Base-by-base conservation (phyloP, 2,888 invertebrate genomes). In the Cheilosia variabilis region DNA sequence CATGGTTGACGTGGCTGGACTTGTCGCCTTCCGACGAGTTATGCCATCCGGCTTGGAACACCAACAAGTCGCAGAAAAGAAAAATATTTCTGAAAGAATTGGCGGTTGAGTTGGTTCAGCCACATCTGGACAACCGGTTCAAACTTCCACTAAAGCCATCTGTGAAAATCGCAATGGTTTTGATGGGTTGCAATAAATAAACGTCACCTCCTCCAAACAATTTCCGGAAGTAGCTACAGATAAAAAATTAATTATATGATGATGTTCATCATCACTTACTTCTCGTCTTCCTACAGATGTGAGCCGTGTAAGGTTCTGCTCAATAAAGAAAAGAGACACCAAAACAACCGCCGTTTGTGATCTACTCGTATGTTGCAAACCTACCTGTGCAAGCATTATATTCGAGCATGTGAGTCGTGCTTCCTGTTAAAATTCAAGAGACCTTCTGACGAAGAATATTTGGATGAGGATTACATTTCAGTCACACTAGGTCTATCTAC, bases 221-320 rank as follows among this genome's bases (percentile, higher is more conserved):
- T 24, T 24, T 24, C 24, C 24, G 4, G 24, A 24, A 24, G 24
- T 24, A 24, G 2, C 2, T 2, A 0, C 2, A 24, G n/a, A n/a
- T n/a, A 24, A 24, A 4, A 24, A 24, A 24, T 2, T 24, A 3
- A 24, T 24, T 24, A 24, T 24, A 24, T 24, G 24, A 24, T 24
- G 24, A 24, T 24, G 2, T 13, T 53, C 1, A 53, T 24, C 15
- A 13, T 27, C 53, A 15, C 53, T 15, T 15, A 53, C 2, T 41
- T 41, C n/a, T 55, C 55, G 1, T 10, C 55, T 55, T 55, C 55
- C 55, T 55, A 31, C 55, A 55, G 55, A 34, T 55, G 55, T 31
- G 31, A 55, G 55, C 55, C 55, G 15, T 55, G 55, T 31, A 55
- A 53, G 27, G 53, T 53, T 9, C 31, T 53, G 24, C n/a, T 15